Evolutionary conservation across 2,113 vertebrate genomes (phyloP), one percentile per base, ranked within the genome.

Genomic region (Oreochromis aureus): DNA sequence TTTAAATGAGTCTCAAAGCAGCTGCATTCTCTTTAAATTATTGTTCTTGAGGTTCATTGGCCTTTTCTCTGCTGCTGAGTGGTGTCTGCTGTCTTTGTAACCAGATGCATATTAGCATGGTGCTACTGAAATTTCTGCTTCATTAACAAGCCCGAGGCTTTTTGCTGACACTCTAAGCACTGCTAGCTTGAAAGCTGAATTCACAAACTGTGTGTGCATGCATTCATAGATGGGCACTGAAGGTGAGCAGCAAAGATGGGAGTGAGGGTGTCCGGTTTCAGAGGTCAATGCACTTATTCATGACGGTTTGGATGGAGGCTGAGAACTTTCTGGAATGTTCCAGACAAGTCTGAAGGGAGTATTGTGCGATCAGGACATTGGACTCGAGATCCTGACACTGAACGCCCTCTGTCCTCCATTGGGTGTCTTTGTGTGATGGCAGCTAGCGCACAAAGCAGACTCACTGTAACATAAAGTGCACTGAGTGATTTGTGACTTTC

Each of bases 241-340:
- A 85, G 63, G 79, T 82, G 54, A 85, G 55, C 6, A 32, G 59
- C 27, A 46, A 83, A 83, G 84, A 87, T 79, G 69, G 51, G 86
- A 53, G 86, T 5, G 39, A 36, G 8, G n/a, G 46, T 46, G 18
- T 85, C 83, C 48, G 44, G 22, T 91, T 93, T 86, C 58, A 86
- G 81, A 93, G 87, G 91, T 95, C 95, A 95, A 94, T 94, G 90
- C 85, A 36, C 85, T 85, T 91, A 90, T 95, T 95, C 93, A 93
- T 63, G 83, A 92, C 22, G 80, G 80, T 85, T 39, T 55, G 79
- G 80, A 89, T 88, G 88, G 86, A 92, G 89, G 46, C 82, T 51
- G 86, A 90, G 84, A 93, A 88, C 85, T 86, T 90, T 82, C 7
- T 83, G 95, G 94, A 96, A 95, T 96, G 93, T 95, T 92, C 91